Base-by-base conservation (phyloP, 2,888 invertebrate species). In the Patella pellucida region DNA sequence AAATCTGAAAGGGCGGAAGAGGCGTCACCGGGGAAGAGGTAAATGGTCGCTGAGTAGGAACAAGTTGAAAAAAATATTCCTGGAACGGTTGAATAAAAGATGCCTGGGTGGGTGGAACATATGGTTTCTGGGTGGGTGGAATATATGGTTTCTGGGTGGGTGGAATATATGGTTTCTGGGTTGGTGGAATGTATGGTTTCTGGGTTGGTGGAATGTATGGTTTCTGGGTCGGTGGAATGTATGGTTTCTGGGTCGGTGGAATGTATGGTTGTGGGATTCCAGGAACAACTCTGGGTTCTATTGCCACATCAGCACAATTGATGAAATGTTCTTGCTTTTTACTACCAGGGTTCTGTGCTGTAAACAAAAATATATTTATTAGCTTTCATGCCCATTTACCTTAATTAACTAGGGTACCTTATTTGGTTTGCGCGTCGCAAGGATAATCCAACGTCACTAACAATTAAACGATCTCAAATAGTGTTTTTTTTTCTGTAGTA, bases 251-350 rank as follows among this genome's bases (percentile, higher is more conserved):
- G 14, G 56, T 56, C 16, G 56, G 19, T 16, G 56, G 56, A 7
- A 19, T 16, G 56, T 56, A 56, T n/a, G 56, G 56, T 19, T 16
- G 56, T 9, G 9, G 16, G 19, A 16, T 19, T 9, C 56, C n/a
- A 9, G 56, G 19, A 56, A 19, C 56, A 19, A 16, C 19, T 9
- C 56, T 16, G 1, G 56, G 19, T 19, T 56, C 56, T 54, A 78
- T 78, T 62, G 73, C 70, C 16, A 78, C 76, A 54, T 78, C 78
- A 27, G 78, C 78, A 69, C 78, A 78, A 31, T 78, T 78, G 27
- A 74, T 74, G 52, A 78, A 78, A 52, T 78, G 78, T 67, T 78
- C 78, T 23, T 78, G 78, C 27, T 54, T 62, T n/a, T 76, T 16
- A 19, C 75, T 72, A 56, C 78, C 76, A 23, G 70, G 67, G 23